Percentiles rank a stretch among this genome's conserved stretches.
Evolutionary conservation across 1,140 invertebrate genomes (phyloP).

Genomic region (Caenorhabditis latens): DNA sequence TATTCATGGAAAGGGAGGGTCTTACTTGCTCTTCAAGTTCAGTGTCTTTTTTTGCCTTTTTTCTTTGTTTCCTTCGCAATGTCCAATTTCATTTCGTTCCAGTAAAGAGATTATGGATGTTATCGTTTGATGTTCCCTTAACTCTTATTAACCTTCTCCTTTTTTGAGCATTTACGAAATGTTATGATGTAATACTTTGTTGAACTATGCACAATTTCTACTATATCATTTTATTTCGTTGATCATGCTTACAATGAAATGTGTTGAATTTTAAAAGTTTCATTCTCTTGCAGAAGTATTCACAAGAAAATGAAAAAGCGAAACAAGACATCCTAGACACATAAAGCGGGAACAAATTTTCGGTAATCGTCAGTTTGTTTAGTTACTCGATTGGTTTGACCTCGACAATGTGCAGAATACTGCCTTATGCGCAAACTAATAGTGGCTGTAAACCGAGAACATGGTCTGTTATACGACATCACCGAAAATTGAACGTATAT

Average conservation of each 20-base stretch:
- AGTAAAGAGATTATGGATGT: slow-evolving; percentile 40
- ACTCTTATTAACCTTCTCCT: neutral
- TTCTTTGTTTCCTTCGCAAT: neutral
- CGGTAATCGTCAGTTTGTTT: neutral
- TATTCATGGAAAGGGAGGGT: slow-evolving; percentile 55
- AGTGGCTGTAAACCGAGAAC: neutral
- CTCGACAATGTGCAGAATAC: neutral
- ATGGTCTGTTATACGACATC: neutral
- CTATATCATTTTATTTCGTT: slow-evolving; percentile 19
- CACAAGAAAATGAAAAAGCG: neutral
- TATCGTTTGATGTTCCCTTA: neutral
- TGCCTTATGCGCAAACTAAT: neutral
- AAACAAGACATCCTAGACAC: slow-evolving; percentile 10
- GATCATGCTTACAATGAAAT: slow-evolving; percentile 39
- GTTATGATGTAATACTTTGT: slow-evolving; percentile 15
- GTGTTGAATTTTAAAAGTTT: neutral
- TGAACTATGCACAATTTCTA: neutral
- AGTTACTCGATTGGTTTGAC: slow-evolving; percentile 4
- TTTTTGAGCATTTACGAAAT: slow-evolving; percentile 20
- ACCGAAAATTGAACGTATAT: neutral
- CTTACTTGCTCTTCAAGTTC: slow-evolving; percentile 38
- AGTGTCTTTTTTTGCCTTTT: neutral
- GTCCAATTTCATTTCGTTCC: neutral
- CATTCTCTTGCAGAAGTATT: neutral
- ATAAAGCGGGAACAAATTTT: slow-evolving; percentile 4